Percentiles rank a stretch among this genome's conserved stretches.
These are phyloP conservation scores for Varecia variegata DNA, from an alignment of 2,797 vertebrate genomes.

Conservation along the genomic window DNA sequence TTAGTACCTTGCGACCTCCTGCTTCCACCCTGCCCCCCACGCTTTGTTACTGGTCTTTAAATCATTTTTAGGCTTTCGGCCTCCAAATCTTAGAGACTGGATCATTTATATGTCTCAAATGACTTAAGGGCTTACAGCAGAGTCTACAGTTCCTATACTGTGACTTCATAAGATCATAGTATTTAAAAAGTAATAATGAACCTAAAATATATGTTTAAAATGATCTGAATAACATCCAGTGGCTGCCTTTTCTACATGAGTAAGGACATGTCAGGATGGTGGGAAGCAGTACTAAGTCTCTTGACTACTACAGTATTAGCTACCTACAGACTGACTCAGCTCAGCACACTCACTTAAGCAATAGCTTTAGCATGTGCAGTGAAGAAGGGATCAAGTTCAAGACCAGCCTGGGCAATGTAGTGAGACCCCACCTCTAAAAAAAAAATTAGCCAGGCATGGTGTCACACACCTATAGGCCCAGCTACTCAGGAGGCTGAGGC, in stretches of 20 bases:
- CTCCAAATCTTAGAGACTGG: not conserved
- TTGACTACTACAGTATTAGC: not conserved
- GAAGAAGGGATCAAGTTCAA: not conserved
- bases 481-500: not conserved
- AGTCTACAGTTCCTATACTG: not conserved
- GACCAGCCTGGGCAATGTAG: not conserved
- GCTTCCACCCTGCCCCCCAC: accelerated
- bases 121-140: not conserved
- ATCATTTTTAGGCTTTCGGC: not conserved
- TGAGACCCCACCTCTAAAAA: not conserved
- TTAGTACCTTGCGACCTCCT: not conserved
- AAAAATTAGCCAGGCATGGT: not conserved
- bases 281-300: not conserved
- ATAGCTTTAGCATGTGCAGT: not conserved
- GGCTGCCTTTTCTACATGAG: not conserved
- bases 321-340: not conserved
- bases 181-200: constrained; percentile 8
- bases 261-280: not conserved
- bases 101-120: not conserved
- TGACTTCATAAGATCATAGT: not conserved
- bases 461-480: not conserved
- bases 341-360: not conserved
- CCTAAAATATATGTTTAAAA: not conserved
- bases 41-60: not conserved
- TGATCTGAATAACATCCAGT: not conserved